Evolutionary conservation across 2,888 invertebrate genomes (phyloP).

Genomic region (Anodontia alba): DNA sequence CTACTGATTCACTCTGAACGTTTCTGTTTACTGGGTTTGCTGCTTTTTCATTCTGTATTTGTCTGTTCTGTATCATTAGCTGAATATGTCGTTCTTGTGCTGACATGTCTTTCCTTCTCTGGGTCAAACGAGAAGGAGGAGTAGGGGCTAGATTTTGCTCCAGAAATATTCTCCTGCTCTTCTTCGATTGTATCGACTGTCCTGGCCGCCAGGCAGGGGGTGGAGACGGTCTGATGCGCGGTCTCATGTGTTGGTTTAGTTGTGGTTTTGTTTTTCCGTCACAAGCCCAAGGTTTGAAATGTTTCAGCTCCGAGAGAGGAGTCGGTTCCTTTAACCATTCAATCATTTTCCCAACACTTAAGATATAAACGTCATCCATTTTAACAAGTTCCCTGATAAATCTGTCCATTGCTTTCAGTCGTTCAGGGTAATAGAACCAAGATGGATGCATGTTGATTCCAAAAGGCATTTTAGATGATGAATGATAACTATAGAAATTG

Average conservation of each 20-base stretch:
- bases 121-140: not conserved
- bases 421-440: slow-evolving; percentile 84
- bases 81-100: slow-evolving; percentile 8
- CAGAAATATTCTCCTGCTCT: not conserved
- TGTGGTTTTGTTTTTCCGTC: slow-evolving; percentile 28
- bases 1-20: not conserved
- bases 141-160: not conserved
- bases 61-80: slow-evolving; percentile 1
- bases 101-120: not conserved
- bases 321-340: slow-evolving; percentile 79
- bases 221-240: not conserved
- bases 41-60: not conserved
- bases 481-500: slow-evolving; percentile 91
- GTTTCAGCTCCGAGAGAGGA: slow-evolving; percentile 66
- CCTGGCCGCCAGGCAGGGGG: not conserved
- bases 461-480: slow-evolving; percentile 90
- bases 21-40: not conserved
- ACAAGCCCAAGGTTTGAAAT: slow-evolving; percentile 77
- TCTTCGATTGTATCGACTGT: not conserved
- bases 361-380: slow-evolving; percentile 79
- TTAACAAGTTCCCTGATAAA: slow-evolving; percentile 75
- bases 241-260: not conserved
- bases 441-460: slow-evolving; percentile 93
- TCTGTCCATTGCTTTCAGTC: slow-evolving; percentile 79
- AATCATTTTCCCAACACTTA: slow-evolving; percentile 73